Conservation (phyloP, 1,140 invertebrate species). For the Aphis gossypii region DNA sequence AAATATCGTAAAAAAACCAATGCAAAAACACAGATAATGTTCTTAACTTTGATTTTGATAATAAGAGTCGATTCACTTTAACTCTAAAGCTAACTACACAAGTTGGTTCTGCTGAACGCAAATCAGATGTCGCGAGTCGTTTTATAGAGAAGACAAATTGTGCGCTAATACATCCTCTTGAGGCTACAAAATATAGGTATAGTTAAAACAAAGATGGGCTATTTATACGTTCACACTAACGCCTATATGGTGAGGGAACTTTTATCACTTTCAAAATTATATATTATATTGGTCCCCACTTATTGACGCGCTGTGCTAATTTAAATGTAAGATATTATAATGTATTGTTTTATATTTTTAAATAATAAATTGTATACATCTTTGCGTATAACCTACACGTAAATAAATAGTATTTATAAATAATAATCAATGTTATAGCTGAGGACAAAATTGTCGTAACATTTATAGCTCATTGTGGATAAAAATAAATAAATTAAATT, state of each 20-base stretch:
- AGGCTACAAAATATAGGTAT: not conserved
- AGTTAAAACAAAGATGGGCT: not conserved
- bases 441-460: not conserved
- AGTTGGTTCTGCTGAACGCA: not conserved
- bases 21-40: not conserved
- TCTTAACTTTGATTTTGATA: not conserved
- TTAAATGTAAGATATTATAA: not conserved
- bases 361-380: not conserved
- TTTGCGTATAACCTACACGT: not conserved
- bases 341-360: not conserved
- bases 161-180: not conserved
- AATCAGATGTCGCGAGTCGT: not conserved
- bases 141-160: not conserved
- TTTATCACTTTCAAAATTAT: not conserved
- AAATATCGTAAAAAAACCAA: no score
- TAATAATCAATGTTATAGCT: not conserved
- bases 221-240: not conserved
- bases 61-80: not conserved
- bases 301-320: not conserved
- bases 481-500: not conserved
- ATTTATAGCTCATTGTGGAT: not conserved
- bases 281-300: not conserved
- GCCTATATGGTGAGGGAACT: not conserved
- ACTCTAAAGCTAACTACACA: not conserved
- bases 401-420: not conserved